phyloP scores from a whole-genome alignment of 2,113 vertebrate species.

The Orcinus orca region DNA sequence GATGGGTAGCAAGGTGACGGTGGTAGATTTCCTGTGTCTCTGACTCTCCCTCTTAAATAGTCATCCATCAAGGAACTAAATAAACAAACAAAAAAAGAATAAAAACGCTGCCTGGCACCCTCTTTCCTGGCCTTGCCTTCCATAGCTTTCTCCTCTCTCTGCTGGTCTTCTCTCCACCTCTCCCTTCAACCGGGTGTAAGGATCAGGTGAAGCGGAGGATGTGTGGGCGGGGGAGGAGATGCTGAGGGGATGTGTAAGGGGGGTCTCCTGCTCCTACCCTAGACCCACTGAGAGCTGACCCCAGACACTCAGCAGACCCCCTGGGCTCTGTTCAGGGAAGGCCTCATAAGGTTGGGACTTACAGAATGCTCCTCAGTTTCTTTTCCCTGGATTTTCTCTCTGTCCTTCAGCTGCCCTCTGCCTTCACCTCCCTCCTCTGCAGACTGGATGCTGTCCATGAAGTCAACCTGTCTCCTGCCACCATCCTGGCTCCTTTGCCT shows the following conservation, averaged over 20 bases:
- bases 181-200: fast-evolving
- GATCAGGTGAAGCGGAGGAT: background rate
- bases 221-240: background rate
- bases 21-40: background rate
- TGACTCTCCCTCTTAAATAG: background rate
- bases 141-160: background rate
- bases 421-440: background rate
- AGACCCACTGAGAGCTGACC: background rate
- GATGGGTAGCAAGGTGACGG: background rate
- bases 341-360: background rate
- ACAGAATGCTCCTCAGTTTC: background rate
- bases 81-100: background rate
- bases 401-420: background rate
- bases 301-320: fast-evolving
- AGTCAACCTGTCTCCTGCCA: background rate
- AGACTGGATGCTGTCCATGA: background rate
- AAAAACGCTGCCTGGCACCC: background rate
- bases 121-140: background rate
- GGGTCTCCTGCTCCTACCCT: background rate
- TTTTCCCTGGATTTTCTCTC: background rate
- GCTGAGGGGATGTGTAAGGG: fast-evolving
- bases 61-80: background rate
- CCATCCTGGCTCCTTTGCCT: background rate
- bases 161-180: background rate
- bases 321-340: background rate